Conservation (phyloP, 2,888 invertebrate genomes). For the Holacanthella duospinosa region DNA sequence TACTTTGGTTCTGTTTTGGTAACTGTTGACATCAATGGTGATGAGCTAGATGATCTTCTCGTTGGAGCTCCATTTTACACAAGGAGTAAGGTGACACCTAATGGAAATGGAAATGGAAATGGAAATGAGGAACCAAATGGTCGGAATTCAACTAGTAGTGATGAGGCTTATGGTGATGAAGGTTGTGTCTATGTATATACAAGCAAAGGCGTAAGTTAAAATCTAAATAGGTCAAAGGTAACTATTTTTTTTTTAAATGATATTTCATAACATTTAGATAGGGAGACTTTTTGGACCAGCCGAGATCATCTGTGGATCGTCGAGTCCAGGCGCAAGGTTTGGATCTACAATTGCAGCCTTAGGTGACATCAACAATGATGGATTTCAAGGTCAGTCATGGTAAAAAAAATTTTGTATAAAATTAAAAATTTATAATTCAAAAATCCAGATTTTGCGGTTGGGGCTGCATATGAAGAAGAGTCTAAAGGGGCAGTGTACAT, state of each 20-base stretch:
- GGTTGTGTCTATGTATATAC: conserved; percentile 4
- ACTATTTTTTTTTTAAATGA: background rate
- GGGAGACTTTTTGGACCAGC: background rate
- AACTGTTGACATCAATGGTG: conserved; percentile 53
- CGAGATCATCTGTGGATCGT: background rate
- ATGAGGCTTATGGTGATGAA: background rate
- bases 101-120: no score
- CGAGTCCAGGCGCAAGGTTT: conserved; percentile 47
- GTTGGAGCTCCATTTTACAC: conserved; percentile 54
- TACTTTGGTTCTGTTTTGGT: conserved; percentile 55
- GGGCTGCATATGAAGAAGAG: conserved; percentile 54
- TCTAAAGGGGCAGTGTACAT: conserved; percentile 52
- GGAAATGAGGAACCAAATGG: no score
- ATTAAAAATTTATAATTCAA: conserved; percentile 36
- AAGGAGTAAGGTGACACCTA: background rate
- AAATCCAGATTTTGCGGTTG: conserved; percentile 51
- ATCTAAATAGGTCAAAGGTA: background rate
- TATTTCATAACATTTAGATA: background rate
- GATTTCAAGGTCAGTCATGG: conserved; percentile 41
- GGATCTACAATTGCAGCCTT: conserved; percentile 53
- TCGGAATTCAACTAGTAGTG: no score
- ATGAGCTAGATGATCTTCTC: conserved; percentile 52
- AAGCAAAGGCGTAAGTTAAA: background rate
- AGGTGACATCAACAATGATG: conserved; percentile 57
- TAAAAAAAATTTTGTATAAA: background rate